Evolutionary conservation across 1,140 invertebrate genomes (phyloP).

Genomic region (Colletes latitarsis): DNA sequence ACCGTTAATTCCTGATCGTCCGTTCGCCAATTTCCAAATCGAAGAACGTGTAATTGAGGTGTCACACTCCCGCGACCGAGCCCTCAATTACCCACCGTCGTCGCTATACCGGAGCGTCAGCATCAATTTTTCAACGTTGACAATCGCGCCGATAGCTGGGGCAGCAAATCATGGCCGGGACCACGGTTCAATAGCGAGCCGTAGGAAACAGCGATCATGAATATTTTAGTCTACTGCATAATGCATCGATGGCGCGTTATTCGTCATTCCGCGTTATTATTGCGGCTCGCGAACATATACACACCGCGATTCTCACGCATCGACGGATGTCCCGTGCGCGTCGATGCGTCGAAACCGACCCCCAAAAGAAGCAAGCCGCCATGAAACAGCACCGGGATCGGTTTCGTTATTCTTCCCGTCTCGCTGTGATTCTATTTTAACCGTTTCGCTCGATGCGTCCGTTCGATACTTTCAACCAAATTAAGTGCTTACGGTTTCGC

Average conservation of each 20-base stretch:
- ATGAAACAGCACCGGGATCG: not conserved
- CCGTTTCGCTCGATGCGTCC: too few relatives aligned
- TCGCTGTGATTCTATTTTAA: too few relatives aligned
- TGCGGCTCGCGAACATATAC: constrained; percentile 23
- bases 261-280: constrained; percentile 49
- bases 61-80: too few relatives aligned
- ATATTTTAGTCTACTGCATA: constrained; percentile 55
- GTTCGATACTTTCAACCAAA: too few relatives aligned
- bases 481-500: too few relatives aligned
- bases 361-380: not conserved
- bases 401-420: not conserved
- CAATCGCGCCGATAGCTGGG: constrained; percentile 13
- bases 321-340: constrained; percentile 25
- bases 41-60: not conserved
- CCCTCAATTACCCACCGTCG: constrained; percentile 1
- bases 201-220: constrained; percentile 52
- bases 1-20: too few relatives aligned
- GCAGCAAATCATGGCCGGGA: constrained; percentile 36
- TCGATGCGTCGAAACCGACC: constrained; percentile 16
- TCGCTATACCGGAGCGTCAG: not conserved
- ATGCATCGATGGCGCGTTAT: constrained; percentile 52
- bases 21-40: not conserved
- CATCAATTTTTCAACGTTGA: constrained; percentile 18
- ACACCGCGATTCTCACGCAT: constrained; percentile 35
- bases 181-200: constrained; percentile 40